Evolutionary conservation across 2,113 vertebrate genomes (phyloP), one percentile per base, ranked within the genome.

Genomic region (Ctenomys sociabilis): DNA sequence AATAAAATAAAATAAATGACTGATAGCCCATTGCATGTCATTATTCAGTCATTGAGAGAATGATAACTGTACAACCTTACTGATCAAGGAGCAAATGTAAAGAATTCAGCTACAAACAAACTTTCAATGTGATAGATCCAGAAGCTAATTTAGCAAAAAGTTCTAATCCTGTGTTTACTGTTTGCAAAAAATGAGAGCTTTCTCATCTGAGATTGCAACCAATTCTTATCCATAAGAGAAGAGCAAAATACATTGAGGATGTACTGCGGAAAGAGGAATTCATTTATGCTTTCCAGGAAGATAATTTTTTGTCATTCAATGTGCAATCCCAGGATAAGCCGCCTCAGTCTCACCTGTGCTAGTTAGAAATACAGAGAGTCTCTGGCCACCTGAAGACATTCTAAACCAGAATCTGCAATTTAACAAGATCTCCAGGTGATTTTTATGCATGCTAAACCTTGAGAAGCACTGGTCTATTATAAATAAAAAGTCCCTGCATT

Each of bases 91-190:
- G 96, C 77, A 63, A 66, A 88, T 32, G 83, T 45, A 77, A 93
- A 88, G 49, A 93, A 88, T 94, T 96, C 73, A 92, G 40, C 40
- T 80, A 40, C 66, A 95, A 90, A 73, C 54, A 35, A 80, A 81
- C 68, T 64, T 54, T 21, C 61, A 52, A 86, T 17, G 32, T 89
- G 61, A 83, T 17, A 78, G 57, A 95, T 40, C 22, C 49, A 45
- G 94, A 92, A 91, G 40, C 26, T 94, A 95, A 93, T 57, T 66
- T 37, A 82, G 83, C n/a, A 83, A 97, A 97, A 96, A 84, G 59
- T 52, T 97, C 72, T 89, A 91, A 89, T 52, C 75, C 54, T 32
- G 22, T 77, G 14, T 88, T 81, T 32, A 1, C 35, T 95, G 11
- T 68, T 87, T 81, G 73, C 30, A 57, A n/a, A 87, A 87, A 61